Evolutionary conservation across 2,888 invertebrate genomes (phyloP), one percentile per base, ranked within the genome.

Genomic region (Lochmaea capreae): DNA sequence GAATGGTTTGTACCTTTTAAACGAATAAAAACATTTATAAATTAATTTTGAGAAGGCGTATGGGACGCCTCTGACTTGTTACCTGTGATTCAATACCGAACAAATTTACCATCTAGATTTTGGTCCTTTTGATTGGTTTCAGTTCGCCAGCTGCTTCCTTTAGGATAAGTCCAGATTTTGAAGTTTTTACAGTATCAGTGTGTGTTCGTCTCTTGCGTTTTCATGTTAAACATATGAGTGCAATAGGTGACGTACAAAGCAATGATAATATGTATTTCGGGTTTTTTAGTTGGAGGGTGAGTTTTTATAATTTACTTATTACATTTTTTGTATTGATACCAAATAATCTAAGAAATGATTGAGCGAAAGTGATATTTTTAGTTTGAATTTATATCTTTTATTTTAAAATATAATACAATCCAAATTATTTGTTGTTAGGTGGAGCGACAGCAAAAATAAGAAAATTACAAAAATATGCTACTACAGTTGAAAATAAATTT

Each of bases 191-290:
- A 63, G 61, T 70, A 59, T 68, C 70, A 67, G 76, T 76, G 62
- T 58, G 72, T 68, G 65, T 66, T 65, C 63, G 71, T 78, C 66
- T 75, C 57, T 73, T 79, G 75, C 75, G 71, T 66, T 77, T 75
- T 72, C 77, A 73, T 75, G 74, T 78, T 77, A 71, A 61, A 16
- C 39, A 65, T 77, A 72, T 79, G 72, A 77, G 71, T 73, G 11
- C 71, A 69, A 77, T 78, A 72, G 73, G 75, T 79, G 75, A 75
- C 33, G 33, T 69, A 52, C n/a, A 69, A 43, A 52, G 87, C 82
- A 76, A 90, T 90, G 90, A 89, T 90, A 82, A 90, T 90, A 84
- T 90, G 90, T 83, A 90, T 90, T 84, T 90, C 90, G 70, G 90
- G 90, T 86, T 90, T 90, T 88, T 87, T 89, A 85, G 89, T 87